Evolutionary conservation across 1,140 invertebrate genomes (phyloP), one percentile per base, ranked within the genome.

Genomic region (Zaprionus nigranus): DNA sequence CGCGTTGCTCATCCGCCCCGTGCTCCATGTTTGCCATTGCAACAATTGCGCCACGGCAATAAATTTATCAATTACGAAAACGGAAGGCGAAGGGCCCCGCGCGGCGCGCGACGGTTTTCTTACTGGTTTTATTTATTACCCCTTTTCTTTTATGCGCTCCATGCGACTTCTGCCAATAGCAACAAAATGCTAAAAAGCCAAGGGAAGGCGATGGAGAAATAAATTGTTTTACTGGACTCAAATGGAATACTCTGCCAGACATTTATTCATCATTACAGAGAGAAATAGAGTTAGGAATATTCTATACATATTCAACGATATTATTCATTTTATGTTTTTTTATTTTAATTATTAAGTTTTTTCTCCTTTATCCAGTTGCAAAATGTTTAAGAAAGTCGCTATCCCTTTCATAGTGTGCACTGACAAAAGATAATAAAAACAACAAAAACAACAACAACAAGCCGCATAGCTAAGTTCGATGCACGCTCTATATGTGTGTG

Each of bases 1-100:
- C 46, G 20, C 56, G 36, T 66, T 65, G 58, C 75, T 73, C 74
- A 84, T 81, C 61, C 75, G 78, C 70, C 67, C 60, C 54, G 67
- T 78, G 59, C 46, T 57, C 49, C 54, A 7, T 5, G 36, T 15
- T 38, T 3, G 40, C n/a, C 63, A 71, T 61, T 54, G 64, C 70
- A 75, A 67, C 71, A 75, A 78, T 88, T 74, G 74, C 79, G 68
- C 56, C 40, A 60, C 30, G 71, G 71, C 84, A 83, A 83, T 88
- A 79, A 83, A 88, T 88, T 88, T 81, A 86, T 88, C 74, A 82
- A 76, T 56, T n/a, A n/a, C n/a, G n/a, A n/a, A n/a, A n/a, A n/a
- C n/a, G n/a, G n/a, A n/a, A n/a, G n/a, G n/a, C n/a, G n/a, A n/a
- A n/a, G n/a, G n/a, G n/a, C n/a, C n/a, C n/a, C n/a, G n/a, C n/a